Evolutionary conservation across 2,888 invertebrate genomes (phyloP).

Genomic region (Plemyria rubiginata): DNA sequence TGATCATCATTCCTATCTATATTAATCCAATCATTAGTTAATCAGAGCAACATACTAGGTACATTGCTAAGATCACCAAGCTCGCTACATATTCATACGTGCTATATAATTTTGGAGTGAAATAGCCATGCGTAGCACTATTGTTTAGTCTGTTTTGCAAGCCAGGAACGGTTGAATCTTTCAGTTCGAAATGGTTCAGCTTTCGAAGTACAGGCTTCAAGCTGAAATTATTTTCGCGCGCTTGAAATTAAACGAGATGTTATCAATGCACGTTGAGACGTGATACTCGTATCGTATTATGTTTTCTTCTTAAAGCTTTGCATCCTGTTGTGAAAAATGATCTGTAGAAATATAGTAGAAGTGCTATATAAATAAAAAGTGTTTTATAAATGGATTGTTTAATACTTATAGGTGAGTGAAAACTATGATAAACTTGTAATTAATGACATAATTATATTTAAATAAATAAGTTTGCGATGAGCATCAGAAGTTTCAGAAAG

Average conservation of each 20-base stretch:
- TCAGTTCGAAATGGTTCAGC: conserved; percentile 23
- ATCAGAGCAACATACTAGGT: no score
- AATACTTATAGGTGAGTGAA: no score
- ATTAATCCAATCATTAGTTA: no score
- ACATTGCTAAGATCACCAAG: no score
- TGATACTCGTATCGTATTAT: not conserved
- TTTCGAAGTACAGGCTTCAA: conserved; percentile 15
- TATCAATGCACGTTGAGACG: conserved; percentile 9
- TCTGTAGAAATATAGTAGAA: not conserved
- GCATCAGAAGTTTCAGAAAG: no score
- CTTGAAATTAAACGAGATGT: conserved; percentile 13
- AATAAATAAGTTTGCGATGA: no score
- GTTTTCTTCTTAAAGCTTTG: not conserved
- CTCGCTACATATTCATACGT: not conserved
- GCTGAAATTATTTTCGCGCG: conserved; percentile 17
- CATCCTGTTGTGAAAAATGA: conserved; percentile 5
- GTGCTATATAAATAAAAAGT: no score
- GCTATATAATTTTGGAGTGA: not conserved
- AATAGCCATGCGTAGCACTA: not conserved
- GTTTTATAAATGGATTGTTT: no score
- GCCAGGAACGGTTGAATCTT: conserved; percentile 19
- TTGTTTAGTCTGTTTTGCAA: conserved; percentile 1
- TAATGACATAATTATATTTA: no score
- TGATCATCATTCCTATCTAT: no score
- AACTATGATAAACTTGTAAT: no score